Base-by-base conservation (phyloP, 2,797 vertebrate species). In the Mionectes olivaceus region DNA sequence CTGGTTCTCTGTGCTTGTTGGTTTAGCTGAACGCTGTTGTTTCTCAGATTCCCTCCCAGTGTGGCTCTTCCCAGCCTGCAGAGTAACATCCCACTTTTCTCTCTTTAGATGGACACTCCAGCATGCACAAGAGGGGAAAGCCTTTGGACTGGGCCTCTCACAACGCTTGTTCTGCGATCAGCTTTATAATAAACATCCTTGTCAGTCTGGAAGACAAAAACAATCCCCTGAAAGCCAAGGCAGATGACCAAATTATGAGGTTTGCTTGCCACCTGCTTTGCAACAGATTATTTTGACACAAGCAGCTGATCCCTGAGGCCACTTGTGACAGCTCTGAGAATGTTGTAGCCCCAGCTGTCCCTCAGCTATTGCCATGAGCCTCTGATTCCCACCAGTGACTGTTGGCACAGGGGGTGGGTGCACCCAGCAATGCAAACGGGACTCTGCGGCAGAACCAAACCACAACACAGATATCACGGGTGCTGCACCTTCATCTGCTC, bases 341-440 rank as follows among this genome's bases (percentile, higher is more conserved):
- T 6, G 21, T 11, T 44, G 15, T 2, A 43, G 47, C 47, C 41
- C 23, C 43, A 37, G 25, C 3, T 64, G 14, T 55, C 27, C 65
- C 43, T 21, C 46, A 88, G 63, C 11, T 78, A 5, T 30, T 19
- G 27, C 11, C 35, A 64, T 16, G 7, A 56, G 11, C 10, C 11
- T 25, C 6, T 3, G 32, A 30, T n/a, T 73, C 37, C 87, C 14
- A 52, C 12, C 35, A 67, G 5, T 8, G 69, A 0, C 37, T 50
- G 53, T 16, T 1, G 64, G 14, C 22, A 27, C 13, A 13, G 50
- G 50, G 21, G 32, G 52, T 50, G 74, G 9, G 33, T 25, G 13
- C 44, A 75, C 0, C 6, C 43, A 67, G 55, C 53, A 53, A 14
- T 2, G 18, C 57, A 52, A 43, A 30, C 0, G 0, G 27, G 9